phyloP scores from a whole-genome alignment of 2,888 invertebrate genomes.

The Serripes groenlandicus region DNA sequence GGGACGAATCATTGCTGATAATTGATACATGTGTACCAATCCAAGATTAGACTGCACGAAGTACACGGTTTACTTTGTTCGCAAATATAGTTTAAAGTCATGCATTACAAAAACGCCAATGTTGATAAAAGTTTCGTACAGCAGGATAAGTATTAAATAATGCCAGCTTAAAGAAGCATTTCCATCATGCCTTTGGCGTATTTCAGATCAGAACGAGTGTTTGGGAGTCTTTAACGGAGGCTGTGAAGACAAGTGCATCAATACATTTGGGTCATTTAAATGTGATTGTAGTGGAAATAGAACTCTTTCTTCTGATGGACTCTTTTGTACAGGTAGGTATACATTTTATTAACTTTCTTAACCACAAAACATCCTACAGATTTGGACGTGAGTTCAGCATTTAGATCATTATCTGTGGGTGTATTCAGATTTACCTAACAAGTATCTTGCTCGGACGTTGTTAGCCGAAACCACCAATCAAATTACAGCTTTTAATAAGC shows the following conservation, averaged over 20 bases:
- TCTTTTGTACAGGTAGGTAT: slow-evolving; percentile 33
- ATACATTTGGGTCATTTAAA: slow-evolving; percentile 32
- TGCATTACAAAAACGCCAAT: no score
- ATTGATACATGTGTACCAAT: no score
- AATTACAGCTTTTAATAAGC: neutral
- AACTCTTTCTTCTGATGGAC: slow-evolving; percentile 28
- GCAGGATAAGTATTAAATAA: no score
- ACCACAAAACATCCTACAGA: neutral
- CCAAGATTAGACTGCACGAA: no score
- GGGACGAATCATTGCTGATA: no score
- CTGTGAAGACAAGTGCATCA: slow-evolving; percentile 32
- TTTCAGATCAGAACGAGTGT: slow-evolving; percentile 19
- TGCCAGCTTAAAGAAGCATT: no score
- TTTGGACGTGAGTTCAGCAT: neutral
- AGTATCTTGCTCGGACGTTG: neutral
- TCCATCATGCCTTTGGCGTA: no score
- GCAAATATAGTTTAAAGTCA: no score
- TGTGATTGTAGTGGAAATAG: slow-evolving; percentile 33
- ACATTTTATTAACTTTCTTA: no score
- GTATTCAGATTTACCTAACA: neutral
- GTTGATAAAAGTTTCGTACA: no score
- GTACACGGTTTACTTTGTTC: no score
- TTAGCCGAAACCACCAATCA: neutral
- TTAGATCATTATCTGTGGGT: neutral
- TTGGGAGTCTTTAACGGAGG: slow-evolving; percentile 2